Percentiles rank a stretch among this genome's conserved stretches.
Evolutionary conservation across 2,113 vertebrate genomes (phyloP).

Genomic region (Synodontis membranacea): DNA sequence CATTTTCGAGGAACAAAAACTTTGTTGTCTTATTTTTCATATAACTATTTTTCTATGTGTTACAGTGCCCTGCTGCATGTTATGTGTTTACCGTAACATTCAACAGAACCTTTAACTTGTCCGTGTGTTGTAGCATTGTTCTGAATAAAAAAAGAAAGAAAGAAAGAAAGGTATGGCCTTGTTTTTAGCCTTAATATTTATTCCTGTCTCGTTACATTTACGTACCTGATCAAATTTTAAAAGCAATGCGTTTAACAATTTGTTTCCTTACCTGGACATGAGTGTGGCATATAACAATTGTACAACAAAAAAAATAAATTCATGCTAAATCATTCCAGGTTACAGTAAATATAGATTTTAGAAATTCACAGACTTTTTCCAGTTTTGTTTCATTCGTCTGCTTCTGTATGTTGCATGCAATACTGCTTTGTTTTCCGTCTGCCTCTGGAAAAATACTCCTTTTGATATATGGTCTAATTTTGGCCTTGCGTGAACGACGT

Average conservation of each 20-base stretch:
- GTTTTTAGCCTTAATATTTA: not conserved
- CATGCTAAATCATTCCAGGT: too few species aligned
- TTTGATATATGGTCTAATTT: not conserved
- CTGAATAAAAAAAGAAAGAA: slow-evolving; percentile 61
- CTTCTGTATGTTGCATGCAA: not conserved
- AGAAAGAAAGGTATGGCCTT: not conserved
- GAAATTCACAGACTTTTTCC: not conserved
- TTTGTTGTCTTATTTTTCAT: slow-evolving; percentile 58
- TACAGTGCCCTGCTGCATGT: slow-evolving; percentile 73
- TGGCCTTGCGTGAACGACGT: not conserved
- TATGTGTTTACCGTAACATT: slow-evolving; percentile 65
- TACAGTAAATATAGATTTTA: not conserved
- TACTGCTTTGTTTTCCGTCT: not conserved
- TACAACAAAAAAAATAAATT: too few species aligned
- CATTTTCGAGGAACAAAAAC: slow-evolving; percentile 64
- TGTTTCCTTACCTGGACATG: not conserved
- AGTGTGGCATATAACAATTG: not conserved
- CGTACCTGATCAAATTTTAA: not conserved
- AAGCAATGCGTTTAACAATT: not conserved
- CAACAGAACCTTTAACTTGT: slow-evolving; percentile 63
- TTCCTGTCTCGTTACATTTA: not conserved
- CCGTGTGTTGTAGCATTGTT: slow-evolving; percentile 72
- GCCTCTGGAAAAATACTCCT: not conserved
- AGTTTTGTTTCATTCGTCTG: not conserved
- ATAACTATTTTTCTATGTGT: slow-evolving; percentile 63